phyloP scores from a whole-genome alignment of 2,113 vertebrate species.

The Pheucticus melanocephalus region DNA sequence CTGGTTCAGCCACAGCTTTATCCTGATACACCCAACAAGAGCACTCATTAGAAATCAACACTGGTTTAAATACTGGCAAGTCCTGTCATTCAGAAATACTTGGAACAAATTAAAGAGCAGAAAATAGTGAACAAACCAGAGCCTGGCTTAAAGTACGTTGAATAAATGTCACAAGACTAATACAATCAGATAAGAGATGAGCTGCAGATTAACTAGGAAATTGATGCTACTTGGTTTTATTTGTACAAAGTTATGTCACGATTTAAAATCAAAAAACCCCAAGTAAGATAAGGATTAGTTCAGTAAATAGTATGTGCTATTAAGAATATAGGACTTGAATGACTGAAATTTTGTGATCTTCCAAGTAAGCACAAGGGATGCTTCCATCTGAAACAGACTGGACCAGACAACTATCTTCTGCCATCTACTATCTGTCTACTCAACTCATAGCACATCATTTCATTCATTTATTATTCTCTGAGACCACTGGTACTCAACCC shows the following conservation, averaged over 20 bases:
- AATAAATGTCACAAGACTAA: neutral
- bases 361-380: neutral
- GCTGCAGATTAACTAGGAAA: neutral
- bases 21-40: constrained; percentile 74
- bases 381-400: neutral
- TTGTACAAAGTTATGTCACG: neutral
- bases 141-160: neutral
- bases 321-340: neutral
- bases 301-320: neutral
- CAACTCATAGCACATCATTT: neutral
- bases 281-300: neutral
- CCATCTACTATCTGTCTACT: neutral
- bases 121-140: neutral
- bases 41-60: neutral
- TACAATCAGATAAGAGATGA: neutral
- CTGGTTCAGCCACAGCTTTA: constrained; percentile 91
- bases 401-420: neutral
- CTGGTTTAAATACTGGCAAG: neutral
- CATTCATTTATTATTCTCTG: neutral
- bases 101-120: neutral
- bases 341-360: neutral
- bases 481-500: neutral
- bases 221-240: neutral
- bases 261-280: neutral
- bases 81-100: neutral